Evolutionary conservation across 2,113 vertebrate genomes (phyloP), one percentile per base, ranked within the genome.

Genomic region (Setophaga kirtlandii): DNA sequence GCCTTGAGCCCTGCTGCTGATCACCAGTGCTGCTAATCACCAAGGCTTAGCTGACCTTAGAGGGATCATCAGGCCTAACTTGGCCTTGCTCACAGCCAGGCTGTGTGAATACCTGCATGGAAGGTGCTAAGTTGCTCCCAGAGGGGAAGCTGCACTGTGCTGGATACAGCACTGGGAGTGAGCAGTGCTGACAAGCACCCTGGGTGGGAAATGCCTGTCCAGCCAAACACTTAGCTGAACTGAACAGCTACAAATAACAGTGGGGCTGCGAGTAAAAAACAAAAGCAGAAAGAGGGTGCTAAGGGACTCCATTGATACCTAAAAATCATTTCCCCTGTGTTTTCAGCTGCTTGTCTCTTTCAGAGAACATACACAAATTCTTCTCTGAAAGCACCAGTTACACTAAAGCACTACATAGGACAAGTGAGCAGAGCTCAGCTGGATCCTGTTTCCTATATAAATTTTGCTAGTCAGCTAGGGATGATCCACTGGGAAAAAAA

Each of bases 381-480:
- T 63, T 68, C 41, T 85, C 52, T 47, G 90, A 96, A 97, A 93
- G 58, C 49, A 59, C 63, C 64, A 63, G 46, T 56, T 89, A 60
- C 30, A 65, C 80, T 93, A 82, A 95, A 94, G 88, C 76, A 89
- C 76, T 92, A 90, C 94, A 96, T 37, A 77, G 42, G 60, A 94
- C 81, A 85, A 93, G 74, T 47, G 56, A 96, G 93, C 80, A 91
- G 95, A 94, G 50, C 96, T 83, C 96, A 97, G 96, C 75, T 96
- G 95, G 96, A 96, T 94, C 75, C 41, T 94, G 62, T 90, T 96
- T 96, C 97, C 82, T 78, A 56, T 55, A 95, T 69, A 96, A 95
- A 96, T 62, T 91, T 94, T 87, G 75, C 91, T 87, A 85, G 89
- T 59, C 81, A 74, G 4, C 76, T 83, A 63, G 64, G 85, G 60